Evolutionary conservation across 2,113 vertebrate species (phyloP).

Genomic region (Odocoileus hemionus): DNA sequence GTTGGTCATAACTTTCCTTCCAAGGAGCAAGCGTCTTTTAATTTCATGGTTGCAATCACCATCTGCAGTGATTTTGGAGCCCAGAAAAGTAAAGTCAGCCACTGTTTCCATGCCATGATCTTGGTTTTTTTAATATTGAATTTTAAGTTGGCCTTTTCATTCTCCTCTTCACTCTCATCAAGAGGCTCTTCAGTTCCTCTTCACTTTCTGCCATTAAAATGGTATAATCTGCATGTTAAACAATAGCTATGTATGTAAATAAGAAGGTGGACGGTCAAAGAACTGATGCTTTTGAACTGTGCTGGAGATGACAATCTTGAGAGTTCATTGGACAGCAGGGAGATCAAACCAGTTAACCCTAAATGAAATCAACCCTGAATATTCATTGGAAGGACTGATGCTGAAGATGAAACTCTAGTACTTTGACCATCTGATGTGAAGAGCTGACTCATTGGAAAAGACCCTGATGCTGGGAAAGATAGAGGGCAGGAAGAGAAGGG

Average conservation of each 20-base stretch:
- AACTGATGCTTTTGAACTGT: neutral
- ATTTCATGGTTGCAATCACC: neutral
- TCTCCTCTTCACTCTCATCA: neutral
- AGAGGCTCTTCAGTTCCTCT: neutral
- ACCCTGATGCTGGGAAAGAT: neutral
- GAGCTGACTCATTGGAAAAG: neutral
- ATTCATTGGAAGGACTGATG: neutral
- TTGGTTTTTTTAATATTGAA: neutral
- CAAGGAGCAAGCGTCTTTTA: neutral
- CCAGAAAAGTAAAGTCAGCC: neutral
- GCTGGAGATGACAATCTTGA: neutral
- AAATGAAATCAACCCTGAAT: neutral
- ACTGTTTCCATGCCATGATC: neutral
- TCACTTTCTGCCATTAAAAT: neutral
- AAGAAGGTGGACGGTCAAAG: neutral
- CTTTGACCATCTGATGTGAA: neutral
- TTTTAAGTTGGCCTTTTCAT: neutral
- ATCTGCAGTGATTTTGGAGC: neutral
- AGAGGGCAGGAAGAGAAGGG: neutral
- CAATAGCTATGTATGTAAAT: neutral
- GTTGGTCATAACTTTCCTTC: neutral
- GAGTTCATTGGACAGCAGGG: neutral
- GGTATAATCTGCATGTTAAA: neutral
- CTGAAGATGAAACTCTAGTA: neutral
- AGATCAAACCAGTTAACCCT: neutral